These are phyloP conservation scores for Eutrigla gurnardus DNA, from an alignment of 2,797 vertebrate species.

Conservation along the genomic window DNA sequence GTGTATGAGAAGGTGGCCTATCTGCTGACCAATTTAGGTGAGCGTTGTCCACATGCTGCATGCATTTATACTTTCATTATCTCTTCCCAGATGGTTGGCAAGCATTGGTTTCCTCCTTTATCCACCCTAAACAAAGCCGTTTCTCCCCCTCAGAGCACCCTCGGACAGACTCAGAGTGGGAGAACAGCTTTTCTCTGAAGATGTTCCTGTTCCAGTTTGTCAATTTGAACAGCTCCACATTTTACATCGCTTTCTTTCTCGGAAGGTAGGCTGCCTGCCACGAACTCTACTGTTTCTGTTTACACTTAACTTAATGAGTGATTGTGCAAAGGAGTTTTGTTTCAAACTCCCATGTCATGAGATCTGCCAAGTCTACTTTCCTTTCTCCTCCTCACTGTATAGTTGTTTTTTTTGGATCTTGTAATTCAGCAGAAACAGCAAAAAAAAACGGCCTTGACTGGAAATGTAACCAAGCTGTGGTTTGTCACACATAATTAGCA, in stretches of 20 bases:
- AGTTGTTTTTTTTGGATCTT: constrained; percentile 37
- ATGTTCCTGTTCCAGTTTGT: constrained; percentile 99
- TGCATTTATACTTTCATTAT: constrained; percentile 26
- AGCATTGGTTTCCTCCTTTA: constrained; percentile 25
- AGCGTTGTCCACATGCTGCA: constrained; percentile 59
- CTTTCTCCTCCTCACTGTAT: constrained; percentile 14
- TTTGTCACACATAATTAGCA: constrained; percentile 44
- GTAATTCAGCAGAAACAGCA: constrained; percentile 22
- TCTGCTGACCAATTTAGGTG: constrained; percentile 96
- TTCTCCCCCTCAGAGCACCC: constrained; percentile 89
- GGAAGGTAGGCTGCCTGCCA: constrained; percentile 87
- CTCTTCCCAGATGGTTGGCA: constrained; percentile 14
- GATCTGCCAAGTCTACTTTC: constrained; percentile 31
- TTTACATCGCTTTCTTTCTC: constrained; percentile 98
- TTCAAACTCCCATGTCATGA: constrained; percentile 45
- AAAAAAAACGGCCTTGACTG: constrained; percentile 6
- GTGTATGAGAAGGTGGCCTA: constrained; percentile 99
- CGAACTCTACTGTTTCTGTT: constrained; percentile 48
- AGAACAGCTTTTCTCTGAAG: constrained; percentile 99
- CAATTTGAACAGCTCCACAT: constrained; percentile 98
- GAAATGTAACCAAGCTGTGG: constrained; percentile 23
- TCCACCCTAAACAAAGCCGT: constrained; percentile 20
- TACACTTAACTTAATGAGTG: constrained; percentile 45
- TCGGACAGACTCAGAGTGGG: constrained; percentile 98
- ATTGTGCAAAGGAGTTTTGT: constrained; percentile 38